Evolutionary conservation across 2,888 invertebrate species (phyloP).

Genomic region (Athetis lepigone): DNA sequence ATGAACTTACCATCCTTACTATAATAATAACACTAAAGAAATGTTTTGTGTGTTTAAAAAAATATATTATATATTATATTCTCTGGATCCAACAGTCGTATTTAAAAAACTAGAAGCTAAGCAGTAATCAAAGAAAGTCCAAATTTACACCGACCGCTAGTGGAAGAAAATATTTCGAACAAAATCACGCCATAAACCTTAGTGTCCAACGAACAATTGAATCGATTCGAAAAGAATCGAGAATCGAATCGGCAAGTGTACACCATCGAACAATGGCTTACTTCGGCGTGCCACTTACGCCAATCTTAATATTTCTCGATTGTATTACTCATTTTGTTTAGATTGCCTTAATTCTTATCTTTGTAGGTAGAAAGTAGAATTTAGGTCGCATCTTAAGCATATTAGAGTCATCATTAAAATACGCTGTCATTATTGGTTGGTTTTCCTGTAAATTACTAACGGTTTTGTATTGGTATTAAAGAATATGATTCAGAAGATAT

Average conservation of each 20-base stretch:
- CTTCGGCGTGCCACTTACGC: conserved; percentile 76
- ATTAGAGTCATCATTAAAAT: conserved; percentile 48
- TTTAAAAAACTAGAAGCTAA: too few species aligned
- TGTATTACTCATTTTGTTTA: conserved; percentile 71
- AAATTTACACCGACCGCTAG: too few species aligned
- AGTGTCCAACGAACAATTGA: conserved; percentile 5
- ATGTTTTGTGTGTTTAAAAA: too few species aligned
- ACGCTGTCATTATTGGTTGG: conserved; percentile 37
- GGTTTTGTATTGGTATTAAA: conserved; percentile 39
- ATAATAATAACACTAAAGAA: too few species aligned
- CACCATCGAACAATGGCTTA: conserved; percentile 56
- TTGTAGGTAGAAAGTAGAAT: conserved; percentile 69
- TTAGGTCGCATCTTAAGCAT: conserved; percentile 54
- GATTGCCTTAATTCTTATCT: conserved; percentile 82
- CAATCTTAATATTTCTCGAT: conserved; percentile 78
- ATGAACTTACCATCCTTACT: too few species aligned
- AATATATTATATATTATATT: too few species aligned
- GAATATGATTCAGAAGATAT: conserved; percentile 14
- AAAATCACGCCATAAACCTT: conserved; percentile 14
- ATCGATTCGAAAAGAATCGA: conserved; percentile 52
- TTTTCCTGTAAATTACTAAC: conserved; percentile 33
- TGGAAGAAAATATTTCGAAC: background rate
- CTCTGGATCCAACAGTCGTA: too few species aligned
- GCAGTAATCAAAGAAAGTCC: too few species aligned
- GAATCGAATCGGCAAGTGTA: conserved; percentile 48